These are phyloP conservation scores for Suricata suricatta DNA, from an alignment of 2,113 vertebrate genomes.

Conservation along the genomic window DNA sequence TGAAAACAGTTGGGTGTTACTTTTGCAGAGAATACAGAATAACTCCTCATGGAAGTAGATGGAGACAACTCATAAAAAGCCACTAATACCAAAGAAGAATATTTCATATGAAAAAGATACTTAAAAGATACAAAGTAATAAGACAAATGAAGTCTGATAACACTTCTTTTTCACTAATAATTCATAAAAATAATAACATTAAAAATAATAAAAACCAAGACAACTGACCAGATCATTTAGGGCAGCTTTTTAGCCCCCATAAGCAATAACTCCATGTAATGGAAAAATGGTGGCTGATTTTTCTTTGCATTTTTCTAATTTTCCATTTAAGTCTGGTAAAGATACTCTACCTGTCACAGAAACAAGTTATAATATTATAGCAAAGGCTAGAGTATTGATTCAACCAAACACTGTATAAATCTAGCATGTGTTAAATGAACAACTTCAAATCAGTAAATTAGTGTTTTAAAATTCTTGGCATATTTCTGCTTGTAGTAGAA, in stretches of 20 bases:
- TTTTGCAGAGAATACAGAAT: background rate
- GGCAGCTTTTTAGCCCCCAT: rapidly evolving
- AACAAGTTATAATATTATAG: background rate
- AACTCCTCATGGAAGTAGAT: background rate
- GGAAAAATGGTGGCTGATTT: background rate
- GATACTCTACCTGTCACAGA: background rate
- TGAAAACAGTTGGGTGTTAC: background rate
- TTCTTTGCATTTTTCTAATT: background rate
- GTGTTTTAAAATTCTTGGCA: background rate
- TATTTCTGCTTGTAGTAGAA: background rate
- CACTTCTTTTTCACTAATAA: background rate
- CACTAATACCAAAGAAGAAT: background rate
- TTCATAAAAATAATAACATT: background rate
- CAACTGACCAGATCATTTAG: background rate
- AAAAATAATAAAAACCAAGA: background rate
- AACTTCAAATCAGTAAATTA: background rate
- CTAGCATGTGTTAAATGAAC: background rate
- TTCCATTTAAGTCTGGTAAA: background rate
- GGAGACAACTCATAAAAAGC: background rate
- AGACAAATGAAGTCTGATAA: background rate
- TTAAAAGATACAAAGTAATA: background rate
- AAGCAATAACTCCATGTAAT: background rate
- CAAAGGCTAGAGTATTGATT: background rate
- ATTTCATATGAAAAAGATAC: background rate
- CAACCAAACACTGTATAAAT: background rate